Percentiles rank a stretch among this genome's conserved stretches.
Conservation (phyloP, 2,888 invertebrate genomes). For the Choristoneura rosaceana region DNA sequence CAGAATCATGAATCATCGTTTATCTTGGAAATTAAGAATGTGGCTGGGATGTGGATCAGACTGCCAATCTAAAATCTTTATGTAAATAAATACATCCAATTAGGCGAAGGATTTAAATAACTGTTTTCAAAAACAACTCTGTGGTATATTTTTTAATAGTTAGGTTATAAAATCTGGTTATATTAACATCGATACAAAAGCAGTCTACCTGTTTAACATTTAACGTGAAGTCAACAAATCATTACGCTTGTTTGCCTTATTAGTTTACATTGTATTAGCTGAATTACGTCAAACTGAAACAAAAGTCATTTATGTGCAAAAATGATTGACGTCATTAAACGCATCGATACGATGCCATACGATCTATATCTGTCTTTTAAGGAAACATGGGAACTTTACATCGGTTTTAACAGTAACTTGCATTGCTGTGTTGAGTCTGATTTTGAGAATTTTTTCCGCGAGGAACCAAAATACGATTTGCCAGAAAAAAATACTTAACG, state of each 20-base stretch:
- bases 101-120: conserved; percentile 27
- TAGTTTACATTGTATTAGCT: conserved; percentile 2
- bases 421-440: background rate
- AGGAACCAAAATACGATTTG: background rate
- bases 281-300: conserved; percentile 19
- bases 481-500: background rate
- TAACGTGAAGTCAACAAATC: conserved; percentile 8
- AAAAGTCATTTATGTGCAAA: conserved; percentile 9
- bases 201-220: conserved; percentile 2
- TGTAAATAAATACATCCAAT: conserved; percentile 37
- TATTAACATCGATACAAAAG: background rate
- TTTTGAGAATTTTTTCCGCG: background rate
- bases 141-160: background rate
- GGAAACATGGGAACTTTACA: background rate
- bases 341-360: background rate
- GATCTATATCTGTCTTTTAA: background rate
- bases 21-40: conserved; percentile 49
- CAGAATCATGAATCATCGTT: conserved; percentile 51
- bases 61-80: conserved; percentile 41
- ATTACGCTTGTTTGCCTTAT: conserved; percentile 2
- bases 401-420: background rate
- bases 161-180: background rate
- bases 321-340: conserved; percentile 23
- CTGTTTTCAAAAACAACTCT: conserved; percentile 1
- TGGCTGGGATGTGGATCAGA: conserved; percentile 48